Percentiles rank a stretch among this genome's conserved stretches.
phyloP scores from a whole-genome alignment of 2,113 vertebrate species.

The Peromyscus polionotus region DNA sequence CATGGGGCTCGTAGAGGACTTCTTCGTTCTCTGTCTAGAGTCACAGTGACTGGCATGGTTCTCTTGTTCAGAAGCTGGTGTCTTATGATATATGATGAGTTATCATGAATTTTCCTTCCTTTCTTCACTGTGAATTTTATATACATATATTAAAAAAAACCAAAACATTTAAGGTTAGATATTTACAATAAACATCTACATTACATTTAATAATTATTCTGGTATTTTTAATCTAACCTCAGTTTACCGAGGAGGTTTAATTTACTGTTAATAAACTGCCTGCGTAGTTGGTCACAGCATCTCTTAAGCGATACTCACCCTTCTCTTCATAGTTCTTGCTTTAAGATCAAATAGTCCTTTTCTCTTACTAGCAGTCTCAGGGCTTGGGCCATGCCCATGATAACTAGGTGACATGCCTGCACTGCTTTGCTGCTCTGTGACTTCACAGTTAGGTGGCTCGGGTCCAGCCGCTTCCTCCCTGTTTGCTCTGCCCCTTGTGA shows the following conservation, averaged over 20 bases:
- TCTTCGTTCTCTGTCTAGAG: conserved; percentile 48
- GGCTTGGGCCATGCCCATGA: too few relatives aligned
- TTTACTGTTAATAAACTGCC: background rate
- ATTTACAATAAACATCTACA: background rate
- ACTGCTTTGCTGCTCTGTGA: background rate
- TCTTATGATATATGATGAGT: conserved; percentile 54
- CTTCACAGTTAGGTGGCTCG: background rate
- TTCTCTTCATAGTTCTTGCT: conserved; percentile 8
- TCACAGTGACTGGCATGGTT: conserved; percentile 66
- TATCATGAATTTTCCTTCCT: conserved; percentile 47
- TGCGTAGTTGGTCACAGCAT: background rate
- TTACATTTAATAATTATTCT: conserved; percentile 5
- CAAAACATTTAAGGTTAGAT: conserved; percentile 22
- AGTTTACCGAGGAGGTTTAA: conserved; percentile 15
- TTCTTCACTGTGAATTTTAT: conserved; percentile 45
- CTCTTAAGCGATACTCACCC: background rate
- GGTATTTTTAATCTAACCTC: background rate
- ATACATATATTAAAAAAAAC: background rate
- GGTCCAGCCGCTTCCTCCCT: background rate
- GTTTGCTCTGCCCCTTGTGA: background rate
- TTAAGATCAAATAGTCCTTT: background rate
- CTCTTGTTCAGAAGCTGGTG: background rate
- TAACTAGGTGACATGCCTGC: background rate
- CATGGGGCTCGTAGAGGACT: background rate
- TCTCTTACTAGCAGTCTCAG: background rate